Base-by-base conservation (phyloP, 2,797 vertebrate species). In the Karalla daura region DNA sequence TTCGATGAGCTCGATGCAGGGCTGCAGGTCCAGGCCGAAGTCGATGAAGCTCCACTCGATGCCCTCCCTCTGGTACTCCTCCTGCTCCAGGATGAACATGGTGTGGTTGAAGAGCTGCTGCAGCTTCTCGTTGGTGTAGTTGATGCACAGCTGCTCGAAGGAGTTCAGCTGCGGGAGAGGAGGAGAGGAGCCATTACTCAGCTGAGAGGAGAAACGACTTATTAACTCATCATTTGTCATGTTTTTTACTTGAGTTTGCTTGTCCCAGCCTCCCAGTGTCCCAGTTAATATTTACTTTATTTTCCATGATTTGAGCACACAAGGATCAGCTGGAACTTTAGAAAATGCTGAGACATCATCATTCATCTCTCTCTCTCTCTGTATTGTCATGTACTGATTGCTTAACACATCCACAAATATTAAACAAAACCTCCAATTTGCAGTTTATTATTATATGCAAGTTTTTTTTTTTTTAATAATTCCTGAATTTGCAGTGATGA, bases 31-130 rank as follows among this genome's bases (percentile, higher is more conserved):
- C 0, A 99, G 93, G 41, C 98, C 98, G 0, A 99, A 99, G 87
- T 99, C 98, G n/a, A 99, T 99, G 92, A 99, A 99, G 87, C 96
- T 99, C 98, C 98, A 99, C 91, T 99, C 97, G 13, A 99, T 99
- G 71, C 98, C 96, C 87, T 99, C 97, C 0, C 98, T 93, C 87
- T 99, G 98, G 85, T 99, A 99, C 69, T 99, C 98, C 86, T 98
- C 98, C 88, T 99, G 98, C 93, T 30, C 28, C 28, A 30, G 28
- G 28, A 30, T 30, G 28, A 30, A 30, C 28, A 30, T 30, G 28
- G 28, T 99, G 91, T 99, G 98, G 93, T 99, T 99, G 94, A 99
- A 99, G 24, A 99, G 94, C 87, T 99, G 98, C 91, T 99, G 98
- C 66, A 99, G 94, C 93, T 99, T 99, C 94, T 99, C 97, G 0